Base-by-base conservation (phyloP, 2,888 invertebrate genomes). In the Abrostola triplasia region DNA sequence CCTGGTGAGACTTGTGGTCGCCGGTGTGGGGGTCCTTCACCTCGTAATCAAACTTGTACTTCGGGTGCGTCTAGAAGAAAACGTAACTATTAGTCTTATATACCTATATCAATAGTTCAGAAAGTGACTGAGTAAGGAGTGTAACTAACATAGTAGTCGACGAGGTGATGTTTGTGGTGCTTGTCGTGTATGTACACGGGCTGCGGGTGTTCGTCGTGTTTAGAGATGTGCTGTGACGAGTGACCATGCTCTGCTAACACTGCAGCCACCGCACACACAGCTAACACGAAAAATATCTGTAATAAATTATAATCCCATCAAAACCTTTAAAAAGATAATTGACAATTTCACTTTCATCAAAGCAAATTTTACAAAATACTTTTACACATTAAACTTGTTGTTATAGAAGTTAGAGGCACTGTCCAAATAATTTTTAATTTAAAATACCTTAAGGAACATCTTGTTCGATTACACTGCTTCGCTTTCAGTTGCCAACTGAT, bases 1-100 rank as follows among this genome's bases (percentile, higher is more conserved):
- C 95, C 53, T 91, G 88, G 81, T 95, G 95, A 70, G 91, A 90
- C 84, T 95, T 95, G 82, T 93, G 90, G 87, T 95, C 95, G 12
- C 95, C 95, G 36, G 95, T 95, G 73, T 95, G 93, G 5, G 90
- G 91, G 72, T 95, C 95, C 70, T 92, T 89, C 44, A 93, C 95
- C 37, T 75, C 69, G 70, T 79, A 79, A 62, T 90, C 91, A 67
- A 92, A 92, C 56, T 88, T 90, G 44, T 69, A 72, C 52, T 72
- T 72, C 9, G 72, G 68, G 35, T 66, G 53, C 49, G 70, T 51
- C 74, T 61, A 48, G 48, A 63, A 12, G 36, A 24, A 1, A 24
- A 24, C 24, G 4, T 24, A 2, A 24, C 4, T 24, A 24, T 24
- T 24, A 24, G 24, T 24, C 24, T 24, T 24, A 24, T 24, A 4